These are phyloP conservation scores for Peromyscus aztecus DNA, from an alignment of 2,797 vertebrate genomes.

Conservation along the genomic window DNA sequence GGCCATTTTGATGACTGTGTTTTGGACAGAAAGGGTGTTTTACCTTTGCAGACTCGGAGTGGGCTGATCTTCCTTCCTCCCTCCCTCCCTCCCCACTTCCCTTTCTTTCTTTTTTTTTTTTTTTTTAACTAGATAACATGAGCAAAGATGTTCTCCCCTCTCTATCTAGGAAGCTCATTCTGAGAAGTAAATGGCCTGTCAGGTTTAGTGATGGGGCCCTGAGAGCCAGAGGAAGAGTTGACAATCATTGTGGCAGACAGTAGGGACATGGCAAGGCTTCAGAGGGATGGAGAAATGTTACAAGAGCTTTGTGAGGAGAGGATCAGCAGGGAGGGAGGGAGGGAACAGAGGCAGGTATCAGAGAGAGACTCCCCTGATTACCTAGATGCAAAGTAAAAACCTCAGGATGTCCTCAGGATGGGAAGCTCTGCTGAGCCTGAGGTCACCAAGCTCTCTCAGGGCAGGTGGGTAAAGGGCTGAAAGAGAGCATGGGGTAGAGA, in stretches of 20 bases:
- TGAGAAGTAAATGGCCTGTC: not conserved
- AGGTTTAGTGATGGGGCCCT: not conserved
- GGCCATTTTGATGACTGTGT: not conserved
- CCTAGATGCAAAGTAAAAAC: not conserved
- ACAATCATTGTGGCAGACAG: too few relatives aligned
- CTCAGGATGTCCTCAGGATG: not conserved
- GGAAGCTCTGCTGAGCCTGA: not conserved
- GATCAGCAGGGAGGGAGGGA: not conserved
- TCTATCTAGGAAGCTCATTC: not conserved
- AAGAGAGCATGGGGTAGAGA: not conserved
- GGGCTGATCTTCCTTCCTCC: not conserved
- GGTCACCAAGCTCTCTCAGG: not conserved
- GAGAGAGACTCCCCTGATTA: not conserved
- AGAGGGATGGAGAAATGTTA: not conserved
- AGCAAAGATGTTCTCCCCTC: not conserved
- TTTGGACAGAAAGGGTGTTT: not conserved
- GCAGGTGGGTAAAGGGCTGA: not conserved
- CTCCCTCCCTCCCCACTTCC: accelerated
- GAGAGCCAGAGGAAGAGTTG: not conserved
- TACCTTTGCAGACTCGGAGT: not conserved
- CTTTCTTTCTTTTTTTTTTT: too few relatives aligned
- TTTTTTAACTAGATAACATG: not conserved
- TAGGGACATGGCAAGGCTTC: not conserved
- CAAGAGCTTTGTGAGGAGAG: not conserved
- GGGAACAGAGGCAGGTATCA: not conserved